A percentile compares a stretch with the other conserved stretches of the same genome.
Conservation (phyloP, 2,113 vertebrate species). For the Anhinga rufa region DNA sequence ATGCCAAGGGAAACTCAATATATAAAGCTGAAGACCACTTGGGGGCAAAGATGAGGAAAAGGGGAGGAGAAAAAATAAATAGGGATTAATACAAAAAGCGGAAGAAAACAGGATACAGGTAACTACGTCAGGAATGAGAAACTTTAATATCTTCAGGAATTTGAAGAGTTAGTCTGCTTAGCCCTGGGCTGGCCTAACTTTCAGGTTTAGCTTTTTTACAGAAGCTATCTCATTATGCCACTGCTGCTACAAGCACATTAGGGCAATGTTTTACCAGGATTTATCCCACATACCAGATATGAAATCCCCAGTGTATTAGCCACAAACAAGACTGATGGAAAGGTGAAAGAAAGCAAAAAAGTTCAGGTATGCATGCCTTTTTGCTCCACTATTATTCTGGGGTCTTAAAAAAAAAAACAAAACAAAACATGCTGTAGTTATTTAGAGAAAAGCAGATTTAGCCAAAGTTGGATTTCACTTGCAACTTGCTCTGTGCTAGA, state of each 20-base stretch:
- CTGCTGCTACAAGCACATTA: not conserved
- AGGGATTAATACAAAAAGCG: not conserved
- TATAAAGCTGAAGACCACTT: not conserved
- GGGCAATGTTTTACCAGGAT: not conserved
- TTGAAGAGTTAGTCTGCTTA: not conserved
- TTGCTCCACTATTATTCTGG: not conserved
- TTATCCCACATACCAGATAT: not conserved
- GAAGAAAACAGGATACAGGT: not conserved
- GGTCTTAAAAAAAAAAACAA: not conserved
- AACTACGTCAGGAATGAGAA: conserved; percentile 5
- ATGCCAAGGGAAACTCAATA: conserved; percentile 13
- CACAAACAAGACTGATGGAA: not conserved
- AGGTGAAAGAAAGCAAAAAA: not conserved
- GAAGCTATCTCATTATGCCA: not conserved
- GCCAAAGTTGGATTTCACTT: not conserved
- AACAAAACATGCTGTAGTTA: not conserved
- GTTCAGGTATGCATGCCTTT: not conserved
- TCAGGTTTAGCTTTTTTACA: not conserved
- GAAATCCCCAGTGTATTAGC: not conserved
- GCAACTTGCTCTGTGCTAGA: not conserved
- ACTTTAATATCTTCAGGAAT: not conserved
- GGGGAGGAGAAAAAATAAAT: not conserved
- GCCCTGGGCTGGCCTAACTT: not conserved
- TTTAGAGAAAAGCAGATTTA: not conserved
- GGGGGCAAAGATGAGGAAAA: not conserved